These are phyloP conservation scores for Coluber constrictor DNA, from an alignment of 2,797 vertebrate species.

Conservation along the genomic window DNA sequence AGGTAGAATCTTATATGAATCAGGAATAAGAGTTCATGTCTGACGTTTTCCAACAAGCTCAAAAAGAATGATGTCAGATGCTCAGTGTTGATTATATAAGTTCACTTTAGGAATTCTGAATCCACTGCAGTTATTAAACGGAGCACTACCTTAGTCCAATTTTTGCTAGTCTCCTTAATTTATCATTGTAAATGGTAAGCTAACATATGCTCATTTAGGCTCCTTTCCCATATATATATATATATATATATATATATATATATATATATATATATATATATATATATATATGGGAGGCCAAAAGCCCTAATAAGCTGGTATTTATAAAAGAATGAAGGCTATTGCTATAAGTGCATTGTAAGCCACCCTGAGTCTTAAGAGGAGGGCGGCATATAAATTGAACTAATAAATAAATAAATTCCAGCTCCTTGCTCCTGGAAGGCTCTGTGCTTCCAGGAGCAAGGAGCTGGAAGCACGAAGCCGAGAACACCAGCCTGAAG, in stretches of 20 bases:
- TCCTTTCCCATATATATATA: neutral
- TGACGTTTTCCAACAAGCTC: neutral
- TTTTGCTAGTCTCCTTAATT: neutral
- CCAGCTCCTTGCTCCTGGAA: too few relatives aligned
- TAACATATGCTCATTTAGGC: neutral
- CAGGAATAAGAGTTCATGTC: neutral
- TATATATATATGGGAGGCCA: too few relatives aligned
- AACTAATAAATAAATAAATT: too few relatives aligned
- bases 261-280: neutral
- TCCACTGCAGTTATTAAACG: neutral
- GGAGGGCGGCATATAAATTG: too few relatives aligned
- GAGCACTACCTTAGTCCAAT: neutral
- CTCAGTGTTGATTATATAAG: neutral
- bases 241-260: too few relatives aligned
- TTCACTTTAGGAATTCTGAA: neutral
- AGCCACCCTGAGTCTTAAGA: too few relatives aligned
- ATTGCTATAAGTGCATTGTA: too few relatives aligned
- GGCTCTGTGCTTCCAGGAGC: too few relatives aligned
- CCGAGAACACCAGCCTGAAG: too few relatives aligned
- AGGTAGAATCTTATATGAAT: neutral
- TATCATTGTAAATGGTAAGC: neutral
- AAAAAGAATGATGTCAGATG: neutral
- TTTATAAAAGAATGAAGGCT: too few relatives aligned
- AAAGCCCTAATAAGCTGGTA: too few relatives aligned
- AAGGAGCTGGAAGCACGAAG: too few relatives aligned